Percentiles rank a stretch among this genome's conserved stretches.
Conservation (phyloP, 2,797 vertebrate species). For the Lutjanus argentimaculatus region DNA sequence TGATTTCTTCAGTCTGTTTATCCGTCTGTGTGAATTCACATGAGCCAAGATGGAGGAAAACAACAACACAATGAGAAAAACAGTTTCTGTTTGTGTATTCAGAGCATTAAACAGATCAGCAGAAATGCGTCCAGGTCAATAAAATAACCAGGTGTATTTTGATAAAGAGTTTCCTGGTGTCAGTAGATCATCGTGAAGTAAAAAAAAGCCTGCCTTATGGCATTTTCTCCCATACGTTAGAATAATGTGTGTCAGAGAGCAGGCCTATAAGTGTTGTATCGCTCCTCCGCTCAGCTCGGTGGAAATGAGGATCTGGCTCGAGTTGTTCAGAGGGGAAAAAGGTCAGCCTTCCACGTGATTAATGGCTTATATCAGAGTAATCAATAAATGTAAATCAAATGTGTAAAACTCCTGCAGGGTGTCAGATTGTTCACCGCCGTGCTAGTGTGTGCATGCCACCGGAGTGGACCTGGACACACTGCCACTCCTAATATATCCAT, state of each 20-base stretch:
- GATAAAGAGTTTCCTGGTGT: slow-evolving; percentile 11
- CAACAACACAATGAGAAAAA: not conserved
- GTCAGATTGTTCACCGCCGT: slow-evolving; percentile 38
- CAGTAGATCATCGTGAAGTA: not conserved
- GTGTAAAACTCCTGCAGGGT: slow-evolving; percentile 74
- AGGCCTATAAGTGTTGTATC: slow-evolving; percentile 12
- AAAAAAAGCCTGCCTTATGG: not conserved
- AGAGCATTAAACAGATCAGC: not conserved
- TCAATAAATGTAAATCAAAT: slow-evolving; percentile 84
- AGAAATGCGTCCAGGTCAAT: not conserved
- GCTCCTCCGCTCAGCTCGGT: slow-evolving; percentile 33
- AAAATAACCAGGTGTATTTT: slow-evolving; percentile 10
- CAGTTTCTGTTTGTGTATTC: not conserved
- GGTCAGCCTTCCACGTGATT: slow-evolving; percentile 71
- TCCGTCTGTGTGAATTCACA: slow-evolving; percentile 29
- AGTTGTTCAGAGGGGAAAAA: slow-evolving; percentile 48
- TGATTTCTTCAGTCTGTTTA: slow-evolving; percentile 28
- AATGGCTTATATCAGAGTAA: slow-evolving; percentile 71
- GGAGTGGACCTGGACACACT: slow-evolving; percentile 37
- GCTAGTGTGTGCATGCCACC: slow-evolving; percentile 5
- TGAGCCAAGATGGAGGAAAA: slow-evolving; percentile 24
- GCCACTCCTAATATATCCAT: slow-evolving; percentile 61
- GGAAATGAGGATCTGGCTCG: slow-evolving; percentile 67
- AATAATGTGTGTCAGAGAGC: slow-evolving; percentile 27
- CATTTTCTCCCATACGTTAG: slow-evolving; percentile 6